A percentile compares a stretch with the other conserved stretches of the same genome.
Evolutionary conservation across 2,797 vertebrate species (phyloP).

Genomic region (Cheirogaleus major): DNA sequence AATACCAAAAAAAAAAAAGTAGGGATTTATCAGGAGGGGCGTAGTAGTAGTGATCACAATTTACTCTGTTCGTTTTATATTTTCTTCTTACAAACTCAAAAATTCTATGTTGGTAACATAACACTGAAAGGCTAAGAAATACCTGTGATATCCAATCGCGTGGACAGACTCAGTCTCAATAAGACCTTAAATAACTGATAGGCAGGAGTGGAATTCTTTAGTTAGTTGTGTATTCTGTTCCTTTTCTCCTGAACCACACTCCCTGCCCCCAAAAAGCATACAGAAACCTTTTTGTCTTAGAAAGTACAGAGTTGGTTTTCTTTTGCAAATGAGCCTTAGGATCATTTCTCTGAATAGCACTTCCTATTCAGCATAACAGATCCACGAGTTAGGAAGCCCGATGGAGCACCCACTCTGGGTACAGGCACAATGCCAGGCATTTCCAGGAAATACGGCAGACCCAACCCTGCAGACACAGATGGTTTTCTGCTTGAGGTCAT

Average conservation of each 20-base stretch:
- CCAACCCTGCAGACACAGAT: neutral
- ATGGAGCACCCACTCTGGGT: neutral
- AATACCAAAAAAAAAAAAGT: neutral
- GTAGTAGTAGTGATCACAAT: neutral
- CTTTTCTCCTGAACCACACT: neutral
- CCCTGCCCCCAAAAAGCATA: neutral
- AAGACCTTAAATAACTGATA: neutral
- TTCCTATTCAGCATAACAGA: neutral
- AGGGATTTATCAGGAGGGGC: neutral
- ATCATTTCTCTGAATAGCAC: neutral
- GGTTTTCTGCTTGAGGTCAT: neutral
- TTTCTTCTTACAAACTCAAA: neutral
- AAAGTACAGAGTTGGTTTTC: neutral
- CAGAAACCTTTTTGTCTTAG: neutral
- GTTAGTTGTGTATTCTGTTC: neutral
- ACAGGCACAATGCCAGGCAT: neutral
- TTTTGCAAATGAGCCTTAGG: neutral
- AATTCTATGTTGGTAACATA: neutral
- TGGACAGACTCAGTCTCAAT: neutral
- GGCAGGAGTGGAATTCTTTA: neutral
- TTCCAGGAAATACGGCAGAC: neutral
- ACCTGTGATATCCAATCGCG: neutral
- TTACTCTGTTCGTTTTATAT: neutral
- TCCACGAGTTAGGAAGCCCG: neutral
- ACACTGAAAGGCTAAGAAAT: neutral